Evolutionary conservation across 2,113 vertebrate genomes (phyloP).

Genomic region (Sceloporus tristichus): DNA sequence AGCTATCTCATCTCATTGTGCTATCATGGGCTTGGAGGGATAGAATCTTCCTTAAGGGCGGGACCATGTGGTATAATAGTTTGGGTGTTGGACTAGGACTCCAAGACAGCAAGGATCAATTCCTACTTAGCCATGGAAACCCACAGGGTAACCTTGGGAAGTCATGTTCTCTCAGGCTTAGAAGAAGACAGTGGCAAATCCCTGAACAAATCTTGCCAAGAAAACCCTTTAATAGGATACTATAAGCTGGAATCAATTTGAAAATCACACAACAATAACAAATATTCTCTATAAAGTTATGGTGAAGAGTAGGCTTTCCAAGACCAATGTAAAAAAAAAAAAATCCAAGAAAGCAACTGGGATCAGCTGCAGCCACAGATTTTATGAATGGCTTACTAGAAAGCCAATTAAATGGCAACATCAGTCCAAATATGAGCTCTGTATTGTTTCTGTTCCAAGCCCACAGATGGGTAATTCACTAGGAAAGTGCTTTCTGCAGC

Average conservation of each 20-base stretch:
- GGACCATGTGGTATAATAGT: too few relatives aligned
- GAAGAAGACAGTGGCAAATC: too few relatives aligned
- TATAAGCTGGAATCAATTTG: not conserved
- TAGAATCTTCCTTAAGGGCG: too few relatives aligned
- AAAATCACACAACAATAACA: conserved; percentile 52
- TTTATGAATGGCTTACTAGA: conserved; percentile 74
- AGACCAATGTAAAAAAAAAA: conserved; percentile 61
- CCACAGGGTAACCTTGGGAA: too few relatives aligned
- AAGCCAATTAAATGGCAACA: conserved; percentile 66
- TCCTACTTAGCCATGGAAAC: too few relatives aligned
- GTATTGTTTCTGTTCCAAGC: conserved; percentile 66
- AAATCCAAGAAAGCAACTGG: conserved; percentile 51
- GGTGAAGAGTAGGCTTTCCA: conserved; percentile 43
- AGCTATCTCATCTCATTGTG: too few relatives aligned
- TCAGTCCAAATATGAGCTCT: conserved; percentile 59
- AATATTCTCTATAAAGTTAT: conserved; percentile 44
- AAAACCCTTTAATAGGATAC: too few relatives aligned
- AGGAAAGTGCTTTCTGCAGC: conserved; percentile 59
- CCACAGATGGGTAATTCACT: conserved; percentile 67
- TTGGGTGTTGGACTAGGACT: too few relatives aligned
- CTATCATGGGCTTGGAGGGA: too few relatives aligned
- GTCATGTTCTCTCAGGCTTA: too few relatives aligned
- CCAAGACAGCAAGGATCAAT: too few relatives aligned
- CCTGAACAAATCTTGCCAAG: too few relatives aligned
- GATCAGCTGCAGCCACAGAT: conserved; percentile 57